A percentile compares a stretch with the other conserved stretches of the same genome.
phyloP scores from a whole-genome alignment of 2,797 vertebrate genomes.

The Hylomyscus alleni region DNA sequence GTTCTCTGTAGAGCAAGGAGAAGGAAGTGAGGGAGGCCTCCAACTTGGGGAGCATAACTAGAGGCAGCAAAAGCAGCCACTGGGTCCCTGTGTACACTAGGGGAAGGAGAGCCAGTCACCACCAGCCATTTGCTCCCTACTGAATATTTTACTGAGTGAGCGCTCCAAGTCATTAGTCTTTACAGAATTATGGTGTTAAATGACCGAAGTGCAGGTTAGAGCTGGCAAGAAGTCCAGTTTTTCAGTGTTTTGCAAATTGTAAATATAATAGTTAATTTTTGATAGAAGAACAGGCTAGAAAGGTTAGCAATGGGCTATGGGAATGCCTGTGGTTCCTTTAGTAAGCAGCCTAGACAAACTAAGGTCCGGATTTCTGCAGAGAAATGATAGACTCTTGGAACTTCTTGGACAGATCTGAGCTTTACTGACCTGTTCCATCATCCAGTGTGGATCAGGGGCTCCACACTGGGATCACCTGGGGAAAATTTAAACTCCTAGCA shows the following conservation, averaged over 20 bases:
- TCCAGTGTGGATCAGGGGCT: background rate
- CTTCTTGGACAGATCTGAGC: background rate
- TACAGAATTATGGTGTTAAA: background rate
- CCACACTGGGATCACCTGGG: background rate
- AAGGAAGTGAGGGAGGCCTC: slow-evolving; percentile 41
- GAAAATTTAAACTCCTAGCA: background rate
- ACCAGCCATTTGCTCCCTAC: rapidly evolving
- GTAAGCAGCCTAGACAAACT: background rate
- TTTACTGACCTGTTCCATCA: background rate
- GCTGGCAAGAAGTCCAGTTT: background rate
- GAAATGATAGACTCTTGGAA: background rate
- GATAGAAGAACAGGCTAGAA: too few relatives aligned
- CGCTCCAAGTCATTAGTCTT: background rate
- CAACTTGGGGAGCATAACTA: background rate
- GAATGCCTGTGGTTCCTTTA: background rate
- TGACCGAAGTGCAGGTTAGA: background rate
- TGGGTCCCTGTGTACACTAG: background rate
- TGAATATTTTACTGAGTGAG: background rate
- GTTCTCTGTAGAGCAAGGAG: slow-evolving; percentile 39
- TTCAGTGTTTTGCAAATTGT: slow-evolving; percentile 14
- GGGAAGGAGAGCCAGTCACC: background rate
- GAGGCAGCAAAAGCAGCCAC: background rate
- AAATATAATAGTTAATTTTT: background rate
- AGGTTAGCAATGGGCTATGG: slow-evolving; percentile 1
- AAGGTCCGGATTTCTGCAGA: slow-evolving; percentile 44